Conservation (phyloP, 1,140 invertebrate genomes). For the Ladona fulva region DNA sequence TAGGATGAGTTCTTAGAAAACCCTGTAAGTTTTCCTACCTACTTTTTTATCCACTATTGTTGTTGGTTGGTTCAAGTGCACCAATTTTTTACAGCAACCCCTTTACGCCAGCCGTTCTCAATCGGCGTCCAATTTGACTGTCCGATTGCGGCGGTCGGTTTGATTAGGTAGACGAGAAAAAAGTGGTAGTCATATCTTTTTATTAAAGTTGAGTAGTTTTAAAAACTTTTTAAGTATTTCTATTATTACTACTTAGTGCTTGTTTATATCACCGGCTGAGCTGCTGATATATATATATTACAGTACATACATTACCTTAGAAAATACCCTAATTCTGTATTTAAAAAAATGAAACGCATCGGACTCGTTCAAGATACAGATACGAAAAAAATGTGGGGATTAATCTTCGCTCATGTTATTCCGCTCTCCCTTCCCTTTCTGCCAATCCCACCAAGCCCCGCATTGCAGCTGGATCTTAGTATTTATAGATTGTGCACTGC, state of each 20-base stretch:
- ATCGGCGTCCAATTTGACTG: background rate
- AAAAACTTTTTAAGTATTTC: background rate
- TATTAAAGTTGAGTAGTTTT: background rate
- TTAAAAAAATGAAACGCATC: no score
- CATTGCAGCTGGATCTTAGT: conserved; percentile 4
- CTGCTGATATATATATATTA: background rate
- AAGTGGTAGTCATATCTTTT: background rate
- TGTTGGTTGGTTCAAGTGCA: background rate
- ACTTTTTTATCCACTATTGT: background rate
- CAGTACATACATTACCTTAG: background rate
- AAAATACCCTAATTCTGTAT: no score
- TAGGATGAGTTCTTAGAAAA: background rate
- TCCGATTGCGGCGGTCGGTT: background rate
- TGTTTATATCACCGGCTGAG: background rate
- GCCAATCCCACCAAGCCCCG: background rate
- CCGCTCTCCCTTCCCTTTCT: background rate
- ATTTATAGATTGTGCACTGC: background rate
- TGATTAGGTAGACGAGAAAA: background rate
- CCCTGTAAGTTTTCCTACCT: background rate
- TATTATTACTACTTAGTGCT: conserved; percentile 10
- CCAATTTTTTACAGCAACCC: background rate
- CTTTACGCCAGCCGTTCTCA: background rate
- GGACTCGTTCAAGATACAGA: background rate
- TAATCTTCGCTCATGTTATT: background rate
- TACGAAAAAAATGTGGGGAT: background rate